phyloP scores from a whole-genome alignment of 2,888 invertebrate species.

The Resseliella maxima region DNA sequence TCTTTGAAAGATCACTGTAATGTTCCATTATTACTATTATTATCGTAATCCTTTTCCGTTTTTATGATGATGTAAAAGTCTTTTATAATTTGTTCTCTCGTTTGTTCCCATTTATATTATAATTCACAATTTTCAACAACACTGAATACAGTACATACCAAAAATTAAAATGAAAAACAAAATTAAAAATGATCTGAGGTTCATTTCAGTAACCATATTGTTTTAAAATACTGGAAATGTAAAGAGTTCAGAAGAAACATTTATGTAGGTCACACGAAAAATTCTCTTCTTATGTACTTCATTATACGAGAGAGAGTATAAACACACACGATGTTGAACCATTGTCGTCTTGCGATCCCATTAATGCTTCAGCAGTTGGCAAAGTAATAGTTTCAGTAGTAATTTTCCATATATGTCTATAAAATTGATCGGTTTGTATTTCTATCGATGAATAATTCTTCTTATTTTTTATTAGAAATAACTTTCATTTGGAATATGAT shows the following conservation, averaged over 20 bases:
- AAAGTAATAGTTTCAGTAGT: background rate
- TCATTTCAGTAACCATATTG: background rate
- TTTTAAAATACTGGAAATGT: background rate
- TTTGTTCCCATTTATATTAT: too few relatives aligned
- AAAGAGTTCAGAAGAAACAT: background rate
- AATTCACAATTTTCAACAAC: background rate
- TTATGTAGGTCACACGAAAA: slow-evolving; percentile 31
- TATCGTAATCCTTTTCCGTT: too few relatives aligned
- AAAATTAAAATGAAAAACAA: background rate
- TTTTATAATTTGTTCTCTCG: too few relatives aligned
- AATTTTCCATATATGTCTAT: background rate
- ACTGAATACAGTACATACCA: background rate
- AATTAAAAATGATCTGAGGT: background rate
- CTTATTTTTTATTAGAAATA: background rate
- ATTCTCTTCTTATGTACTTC: background rate
- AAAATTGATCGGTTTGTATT: background rate
- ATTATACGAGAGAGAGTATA: slow-evolving; percentile 1
- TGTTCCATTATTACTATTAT: background rate
- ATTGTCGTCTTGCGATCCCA: background rate
- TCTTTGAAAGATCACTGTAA: background rate
- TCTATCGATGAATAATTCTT: background rate
- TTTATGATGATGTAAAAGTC: too few relatives aligned
- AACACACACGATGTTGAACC: background rate
- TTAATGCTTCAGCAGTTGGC: background rate
- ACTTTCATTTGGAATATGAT: background rate